Conservation (phyloP, 37 sponge, comb jelly and placozoan genomes). For the Agelas oroides region DNA sequence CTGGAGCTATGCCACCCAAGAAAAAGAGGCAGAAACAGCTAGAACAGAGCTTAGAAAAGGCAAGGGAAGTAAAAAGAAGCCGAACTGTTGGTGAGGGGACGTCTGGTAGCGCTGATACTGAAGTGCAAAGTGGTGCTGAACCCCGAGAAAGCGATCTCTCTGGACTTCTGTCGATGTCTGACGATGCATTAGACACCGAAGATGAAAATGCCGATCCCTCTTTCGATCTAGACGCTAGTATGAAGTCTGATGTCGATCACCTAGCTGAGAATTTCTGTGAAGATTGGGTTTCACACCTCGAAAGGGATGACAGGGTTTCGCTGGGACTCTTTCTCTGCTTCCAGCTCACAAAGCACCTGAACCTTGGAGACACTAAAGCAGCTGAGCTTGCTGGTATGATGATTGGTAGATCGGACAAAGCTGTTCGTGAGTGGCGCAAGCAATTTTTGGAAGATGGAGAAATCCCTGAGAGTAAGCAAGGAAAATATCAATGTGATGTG, state of each 20-base stretch:
- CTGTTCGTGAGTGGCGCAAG: neutral
- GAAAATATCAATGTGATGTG: slow-evolving; percentile 44
- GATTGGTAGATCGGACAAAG: too few species aligned
- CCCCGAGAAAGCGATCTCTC: too few species aligned
- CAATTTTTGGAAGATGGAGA: slow-evolving; percentile 25
- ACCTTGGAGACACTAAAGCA: too few species aligned
- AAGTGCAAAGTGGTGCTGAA: too few species aligned
- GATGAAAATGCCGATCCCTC: neutral
- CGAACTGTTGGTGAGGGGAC: neutral
- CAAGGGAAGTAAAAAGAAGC: neutral
- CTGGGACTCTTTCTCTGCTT: neutral
- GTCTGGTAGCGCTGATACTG: neutral
- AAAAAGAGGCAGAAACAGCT: too few species aligned
- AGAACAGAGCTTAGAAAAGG: too few species aligned
- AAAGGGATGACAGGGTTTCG: slow-evolving; percentile 13
- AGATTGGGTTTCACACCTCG: neutral
- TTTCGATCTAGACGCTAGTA: neutral
- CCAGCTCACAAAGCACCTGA: too few species aligned
- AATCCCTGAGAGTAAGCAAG: too few species aligned
- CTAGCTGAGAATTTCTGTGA: too few species aligned
- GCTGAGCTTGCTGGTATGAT: too few species aligned
- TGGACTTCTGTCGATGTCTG: neutral
- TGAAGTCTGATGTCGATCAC: neutral
- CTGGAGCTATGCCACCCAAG: too few species aligned
- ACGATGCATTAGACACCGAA: too few species aligned